Evolutionary conservation across 1,140 invertebrate genomes (phyloP), one percentile per base, ranked within the genome.

Genomic region (Dendrolimus punctatus): DNA sequence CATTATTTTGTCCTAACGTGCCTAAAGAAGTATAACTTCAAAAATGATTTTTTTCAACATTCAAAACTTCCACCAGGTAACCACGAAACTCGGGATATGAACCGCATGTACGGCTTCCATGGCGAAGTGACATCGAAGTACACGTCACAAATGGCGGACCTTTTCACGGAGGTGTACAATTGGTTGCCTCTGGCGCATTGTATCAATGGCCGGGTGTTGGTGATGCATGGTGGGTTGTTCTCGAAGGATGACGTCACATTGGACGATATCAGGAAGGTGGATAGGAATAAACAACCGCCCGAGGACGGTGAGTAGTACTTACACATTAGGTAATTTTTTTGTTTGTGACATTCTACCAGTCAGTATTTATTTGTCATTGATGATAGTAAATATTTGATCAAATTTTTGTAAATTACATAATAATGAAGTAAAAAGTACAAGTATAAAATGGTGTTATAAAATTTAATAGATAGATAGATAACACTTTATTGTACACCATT

Each of bases 91-190:
- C 91, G 94, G 23, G 98, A 95, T 8, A 99, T 99, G 98, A 99
- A 99, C 88, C 96, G 99, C 87, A 98, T 99, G 94, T 99, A 99
- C 85, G 98, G 98, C 10, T 99, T 99, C 89, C 95, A 98, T 68
- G 98, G 98, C 4, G 98, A 99, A 90, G 98, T 99, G 0, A 97
- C 96, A 72, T 91, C 95, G 5, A 99, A 99, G 87, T 99, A 96
- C 82, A 95, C 93, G 4, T 85, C 91, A 9, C 93, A 97, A 80
- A 99, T 99, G 98, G 94, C 95, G 0, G 94, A 99, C 57, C 90
- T 99, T 7, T 99, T 99, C 87, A 99, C 98, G 6, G 98, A 99
- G 90, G 96, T 99, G 7, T 99, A 99, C 83, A 99, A 99, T 83
- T 98, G 95, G 93, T 88, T 99, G 48, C 99, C 99, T 2, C 87